phyloP scores from a whole-genome alignment of 1,140 invertebrate genomes.

The Harlomillsia oculata region DNA sequence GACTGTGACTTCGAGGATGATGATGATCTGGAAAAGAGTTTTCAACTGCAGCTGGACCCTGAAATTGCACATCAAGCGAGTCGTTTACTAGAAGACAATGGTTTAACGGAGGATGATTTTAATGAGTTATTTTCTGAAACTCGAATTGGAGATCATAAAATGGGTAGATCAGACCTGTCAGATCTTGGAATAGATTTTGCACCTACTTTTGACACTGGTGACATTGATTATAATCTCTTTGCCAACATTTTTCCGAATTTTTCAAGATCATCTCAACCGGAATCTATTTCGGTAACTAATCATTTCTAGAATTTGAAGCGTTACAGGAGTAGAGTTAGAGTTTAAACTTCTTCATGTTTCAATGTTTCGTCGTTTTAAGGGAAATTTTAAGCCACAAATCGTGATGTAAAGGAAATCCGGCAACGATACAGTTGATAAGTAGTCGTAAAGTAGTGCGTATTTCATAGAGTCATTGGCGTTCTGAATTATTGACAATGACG shows the following conservation, averaged over 20 bases:
- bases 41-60: slow-evolving; percentile 40
- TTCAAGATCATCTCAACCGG: slow-evolving; percentile 18
- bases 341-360: no score
- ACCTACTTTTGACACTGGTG: slow-evolving; percentile 29
- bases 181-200: slow-evolving; percentile 28
- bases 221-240: slow-evolving; percentile 34
- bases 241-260: slow-evolving; percentile 33
- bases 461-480: no score
- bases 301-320: slow-evolving; percentile 29
- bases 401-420: no score
- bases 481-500: no score
- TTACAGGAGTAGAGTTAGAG: no score
- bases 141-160: slow-evolving; percentile 22
- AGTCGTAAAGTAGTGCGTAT: no score
- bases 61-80: slow-evolving; percentile 45
- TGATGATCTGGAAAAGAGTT: slow-evolving; percentile 39
- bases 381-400: no score
- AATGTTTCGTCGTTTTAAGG: no score
- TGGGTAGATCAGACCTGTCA: slow-evolving; percentile 12
- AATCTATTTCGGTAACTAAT: slow-evolving; percentile 31
- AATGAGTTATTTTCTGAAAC: slow-evolving; percentile 62
- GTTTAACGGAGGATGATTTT: slow-evolving; percentile 82
- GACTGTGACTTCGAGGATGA: slow-evolving; percentile 34
- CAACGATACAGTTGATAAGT: no score
- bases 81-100: slow-evolving; percentile 62